Evolutionary conservation across 1,140 invertebrate species (phyloP), one percentile per base, ranked within the genome.

Genomic region (Leptinotarsa texana): DNA sequence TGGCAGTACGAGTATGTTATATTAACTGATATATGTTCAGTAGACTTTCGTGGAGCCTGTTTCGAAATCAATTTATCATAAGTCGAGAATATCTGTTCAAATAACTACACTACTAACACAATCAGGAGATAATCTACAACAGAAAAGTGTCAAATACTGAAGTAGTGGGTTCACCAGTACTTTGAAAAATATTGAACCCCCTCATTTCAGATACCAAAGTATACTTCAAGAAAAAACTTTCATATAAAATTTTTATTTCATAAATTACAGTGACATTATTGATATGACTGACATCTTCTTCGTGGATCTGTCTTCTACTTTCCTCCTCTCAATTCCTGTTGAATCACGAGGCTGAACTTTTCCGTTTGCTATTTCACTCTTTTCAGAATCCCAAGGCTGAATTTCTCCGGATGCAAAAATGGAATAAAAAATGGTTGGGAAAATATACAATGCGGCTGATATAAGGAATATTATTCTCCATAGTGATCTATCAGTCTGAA

Each of bases 381-480:
- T 13, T 18, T 51, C 13, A 17, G 33, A 42, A 71, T 82, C 78
- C 80, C 80, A 82, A 65, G 72, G 68, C 57, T 80, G 80, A 6
- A 76, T 62, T 61, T 79, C 77, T n/a, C 81, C 81, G 24, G 76
- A 75, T 8, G 79, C 81, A 69, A 80, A 82, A 42, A 79, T 48
- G 18, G 76, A 69, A 57, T 75, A 82, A 22, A 79, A 75, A n/a
- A 80, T 65, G 27, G 74, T 76, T 15, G 77, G 73, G 1, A 78
- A 33, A 27, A 79, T 63, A 62, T 81, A 82, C n/a, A 78, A 49
- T 24, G 18, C 49, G 5, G 80, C 74, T 5, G 81, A 71, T 70
- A 79, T 71, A 2, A 79, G 73, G 66, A 81, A 82, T 42, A 82
- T 77, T 18, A 79, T 81, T 51, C 63, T 77, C 81, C 81, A 82